Evolutionary conservation across 2,797 vertebrate species (phyloP), one percentile per base, ranked within the genome.

Genomic region (Characodon lateralis): DNA sequence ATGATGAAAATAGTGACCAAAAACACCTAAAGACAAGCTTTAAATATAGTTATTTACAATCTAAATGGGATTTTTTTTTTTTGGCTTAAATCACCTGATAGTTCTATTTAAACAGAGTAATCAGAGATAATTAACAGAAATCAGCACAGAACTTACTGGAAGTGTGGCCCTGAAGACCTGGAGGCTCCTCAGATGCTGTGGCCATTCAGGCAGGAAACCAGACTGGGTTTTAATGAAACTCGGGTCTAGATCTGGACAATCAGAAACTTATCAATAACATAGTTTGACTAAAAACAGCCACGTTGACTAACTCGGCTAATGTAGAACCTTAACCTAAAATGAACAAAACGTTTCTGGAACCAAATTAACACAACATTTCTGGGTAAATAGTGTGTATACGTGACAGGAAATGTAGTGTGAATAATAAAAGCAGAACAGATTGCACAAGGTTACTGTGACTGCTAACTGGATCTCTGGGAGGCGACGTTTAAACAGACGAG

Each of bases 151-250:
- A 88, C 91, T 93, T 90, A 95, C 93, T 93, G 70, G 90, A 91
- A 82, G 83, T 72, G 13, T 87, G 82, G 82, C 80, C 91, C 79
- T 85, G 83, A 66, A 92, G 88, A 80, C 91, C 94, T 6, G 89
- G 86, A 72, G 93, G 86, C 71, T 93, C 92, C 81, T 94, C 91
- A 78, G 89, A 91, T 74, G 95, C 94, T 90, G 95, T 93, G 90
- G 95, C 95, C 95, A 96, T 96, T 89, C 91, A 92, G 86, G 87
- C 74, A 73, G 56, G 55, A 81, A 66, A 73, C 83, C 59, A 31
- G 74, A 71, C 79, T 68, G 46, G 76, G 20, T 59, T 79, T 12
- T 46, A 35, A 22, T 75, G 71, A 82, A 77, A 84, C 26, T 72
- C 72, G 13, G 74, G 83, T 77, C 59, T 2, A 9, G 61, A 73